phyloP scores from a whole-genome alignment of 2,888 invertebrate genomes.

The Embidobia sp. region DNA sequence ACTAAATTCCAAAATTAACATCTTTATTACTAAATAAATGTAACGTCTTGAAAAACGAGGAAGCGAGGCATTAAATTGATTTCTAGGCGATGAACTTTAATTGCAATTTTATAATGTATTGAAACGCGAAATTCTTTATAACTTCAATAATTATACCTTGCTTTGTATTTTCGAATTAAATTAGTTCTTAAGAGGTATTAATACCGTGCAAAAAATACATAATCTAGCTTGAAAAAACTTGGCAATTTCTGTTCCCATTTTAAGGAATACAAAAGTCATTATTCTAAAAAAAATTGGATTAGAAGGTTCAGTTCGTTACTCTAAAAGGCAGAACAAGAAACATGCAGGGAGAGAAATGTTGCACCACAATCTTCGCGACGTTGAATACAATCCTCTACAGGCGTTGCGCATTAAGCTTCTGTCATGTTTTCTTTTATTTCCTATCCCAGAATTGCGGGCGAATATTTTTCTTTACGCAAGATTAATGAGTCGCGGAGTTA shows the following conservation, averaged over 20 bases:
- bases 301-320: slow-evolving; percentile 18
- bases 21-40: slow-evolving; percentile 4
- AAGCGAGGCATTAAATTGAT: background rate
- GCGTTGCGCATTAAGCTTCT: slow-evolving; percentile 45
- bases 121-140: background rate
- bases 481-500: slow-evolving; percentile 37
- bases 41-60: background rate
- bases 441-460: slow-evolving; percentile 30
- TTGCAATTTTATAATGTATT: background rate
- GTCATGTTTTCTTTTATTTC: slow-evolving; percentile 36
- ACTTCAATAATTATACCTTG: slow-evolving; percentile 35
- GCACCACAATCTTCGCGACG: slow-evolving; percentile 35
- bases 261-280: no score
- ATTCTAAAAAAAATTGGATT: no score
- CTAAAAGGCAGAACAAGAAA: slow-evolving; percentile 27
- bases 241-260: no score
- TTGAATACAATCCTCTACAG: slow-evolving; percentile 41
- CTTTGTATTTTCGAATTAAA: slow-evolving; percentile 26
- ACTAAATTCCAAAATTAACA: slow-evolving; percentile 2
- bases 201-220: slow-evolving; percentile 29
- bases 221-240: slow-evolving; percentile 10
- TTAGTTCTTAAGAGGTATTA: slow-evolving; percentile 8
- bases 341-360: slow-evolving; percentile 32
- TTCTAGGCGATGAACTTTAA: background rate
- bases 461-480: slow-evolving; percentile 31